Percentiles rank a stretch among this genome's conserved stretches.
Conservation (phyloP, 2,113 vertebrate species). For the Catagonus wagneri region DNA sequence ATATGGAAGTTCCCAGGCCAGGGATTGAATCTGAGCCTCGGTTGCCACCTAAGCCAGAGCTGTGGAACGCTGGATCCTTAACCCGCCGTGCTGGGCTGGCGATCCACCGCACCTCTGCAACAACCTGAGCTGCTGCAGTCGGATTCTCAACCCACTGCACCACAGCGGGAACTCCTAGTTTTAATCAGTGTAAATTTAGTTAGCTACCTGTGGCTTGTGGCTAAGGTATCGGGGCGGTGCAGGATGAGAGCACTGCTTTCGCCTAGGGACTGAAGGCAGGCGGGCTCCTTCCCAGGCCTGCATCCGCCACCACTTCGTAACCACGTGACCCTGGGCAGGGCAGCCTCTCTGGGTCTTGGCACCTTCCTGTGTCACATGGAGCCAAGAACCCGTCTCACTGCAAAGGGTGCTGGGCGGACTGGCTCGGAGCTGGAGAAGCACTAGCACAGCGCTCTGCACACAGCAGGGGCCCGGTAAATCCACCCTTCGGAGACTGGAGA, state of each 20-base stretch:
- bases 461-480: neutral
- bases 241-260: neutral
- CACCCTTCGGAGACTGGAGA: neutral
- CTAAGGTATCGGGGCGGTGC: neutral
- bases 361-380: too few relatives aligned
- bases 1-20: too few relatives aligned
- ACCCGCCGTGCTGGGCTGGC: too few relatives aligned
- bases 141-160: too few relatives aligned
- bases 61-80: too few relatives aligned
- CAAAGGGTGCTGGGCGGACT: neutral
- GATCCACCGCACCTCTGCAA: too few relatives aligned
- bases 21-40: too few relatives aligned
- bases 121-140: too few relatives aligned
- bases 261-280: neutral
- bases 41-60: too few relatives aligned
- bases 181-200: neutral
- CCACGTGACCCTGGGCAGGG: neutral
- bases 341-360: neutral
- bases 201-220: neutral
- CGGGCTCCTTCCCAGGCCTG: neutral
- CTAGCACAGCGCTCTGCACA: neutral
- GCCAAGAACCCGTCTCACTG: neutral
- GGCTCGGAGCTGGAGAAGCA: accelerated
- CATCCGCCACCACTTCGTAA: neutral
- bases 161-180: neutral